Conservation (phyloP, 2,888 invertebrate genomes). For the Dione vanillae region DNA sequence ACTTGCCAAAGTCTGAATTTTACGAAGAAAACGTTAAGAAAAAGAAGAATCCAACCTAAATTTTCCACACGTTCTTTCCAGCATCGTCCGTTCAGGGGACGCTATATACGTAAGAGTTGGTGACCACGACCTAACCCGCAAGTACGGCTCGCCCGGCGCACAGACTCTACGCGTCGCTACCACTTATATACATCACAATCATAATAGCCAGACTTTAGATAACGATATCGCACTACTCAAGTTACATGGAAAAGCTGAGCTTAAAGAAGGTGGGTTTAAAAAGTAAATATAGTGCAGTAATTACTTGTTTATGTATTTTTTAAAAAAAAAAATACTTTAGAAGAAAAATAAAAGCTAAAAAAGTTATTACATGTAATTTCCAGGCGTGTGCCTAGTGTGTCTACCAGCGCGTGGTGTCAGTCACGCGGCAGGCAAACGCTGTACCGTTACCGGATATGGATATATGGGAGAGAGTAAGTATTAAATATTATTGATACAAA, state of each 20-base stretch:
- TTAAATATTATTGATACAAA: too few relatives aligned
- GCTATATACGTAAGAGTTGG: constrained; percentile 97
- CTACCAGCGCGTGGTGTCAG: constrained; percentile 94
- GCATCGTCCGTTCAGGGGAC: constrained; percentile 96
- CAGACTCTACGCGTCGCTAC: constrained; percentile 96
- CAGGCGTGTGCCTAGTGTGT: constrained; percentile 89
- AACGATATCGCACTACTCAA: constrained; percentile 97
- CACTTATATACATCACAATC: constrained; percentile 97
- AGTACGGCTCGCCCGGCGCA: constrained; percentile 95
- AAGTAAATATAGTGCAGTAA: too few relatives aligned
- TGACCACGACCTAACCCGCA: constrained; percentile 95
- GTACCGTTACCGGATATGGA: constrained; percentile 97
- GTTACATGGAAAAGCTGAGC: constrained; percentile 93
- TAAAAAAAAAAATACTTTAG: too few relatives aligned
- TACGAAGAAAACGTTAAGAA: too few relatives aligned
- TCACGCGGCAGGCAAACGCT: constrained; percentile 94
- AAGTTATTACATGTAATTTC: too few relatives aligned
- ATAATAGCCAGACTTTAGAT: constrained; percentile 96
- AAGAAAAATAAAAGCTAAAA: too few relatives aligned
- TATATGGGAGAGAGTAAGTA: constrained; percentile 96
- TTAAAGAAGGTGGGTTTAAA: constrained; percentile 88
- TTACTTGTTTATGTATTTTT: too few relatives aligned
- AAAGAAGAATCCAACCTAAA: not conserved
- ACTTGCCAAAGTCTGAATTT: too few relatives aligned
- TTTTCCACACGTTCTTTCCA: constrained; percentile 60